Conservation (phyloP, 2,113 vertebrate genomes). For the Ranitomeya variabilis region DNA sequence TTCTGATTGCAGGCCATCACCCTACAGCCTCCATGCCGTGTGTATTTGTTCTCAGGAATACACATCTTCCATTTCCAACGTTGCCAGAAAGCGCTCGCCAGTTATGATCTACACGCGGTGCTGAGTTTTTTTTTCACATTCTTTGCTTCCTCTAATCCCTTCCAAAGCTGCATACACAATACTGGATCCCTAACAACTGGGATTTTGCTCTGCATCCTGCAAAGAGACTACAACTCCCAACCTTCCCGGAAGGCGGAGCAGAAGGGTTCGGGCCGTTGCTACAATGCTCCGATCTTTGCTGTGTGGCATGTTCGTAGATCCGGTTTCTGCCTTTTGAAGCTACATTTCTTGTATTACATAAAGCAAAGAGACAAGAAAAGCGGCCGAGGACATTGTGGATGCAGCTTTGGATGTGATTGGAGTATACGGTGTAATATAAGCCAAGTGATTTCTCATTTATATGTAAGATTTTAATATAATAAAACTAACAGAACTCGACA, state of each 20-base stretch:
- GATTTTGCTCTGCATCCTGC: no score
- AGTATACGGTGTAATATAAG: background rate
- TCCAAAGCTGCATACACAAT: background rate
- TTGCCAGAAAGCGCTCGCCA: background rate
- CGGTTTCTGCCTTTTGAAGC: background rate
- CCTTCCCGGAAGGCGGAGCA: no score
- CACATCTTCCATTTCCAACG: background rate
- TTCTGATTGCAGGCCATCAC: no score
- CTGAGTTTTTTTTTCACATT: background rate
- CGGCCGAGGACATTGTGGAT: background rate
- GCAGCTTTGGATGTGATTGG: background rate
- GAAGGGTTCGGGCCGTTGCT: background rate
- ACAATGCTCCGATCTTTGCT: background rate
- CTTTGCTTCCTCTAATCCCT: background rate
- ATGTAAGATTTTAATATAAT: background rate
- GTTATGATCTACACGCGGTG: background rate
- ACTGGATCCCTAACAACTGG: background rate
- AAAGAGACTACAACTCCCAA: no score
- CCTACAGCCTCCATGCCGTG: background rate
- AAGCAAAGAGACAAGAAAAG: background rate
- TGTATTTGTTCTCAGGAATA: constrained; percentile 51
- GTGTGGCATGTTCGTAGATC: no score
- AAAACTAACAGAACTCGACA: background rate
- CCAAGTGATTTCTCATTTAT: background rate
- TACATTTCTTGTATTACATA: background rate